phyloP scores from a whole-genome alignment of 1,140 invertebrate species.

The Drosophila mayri region DNA sequence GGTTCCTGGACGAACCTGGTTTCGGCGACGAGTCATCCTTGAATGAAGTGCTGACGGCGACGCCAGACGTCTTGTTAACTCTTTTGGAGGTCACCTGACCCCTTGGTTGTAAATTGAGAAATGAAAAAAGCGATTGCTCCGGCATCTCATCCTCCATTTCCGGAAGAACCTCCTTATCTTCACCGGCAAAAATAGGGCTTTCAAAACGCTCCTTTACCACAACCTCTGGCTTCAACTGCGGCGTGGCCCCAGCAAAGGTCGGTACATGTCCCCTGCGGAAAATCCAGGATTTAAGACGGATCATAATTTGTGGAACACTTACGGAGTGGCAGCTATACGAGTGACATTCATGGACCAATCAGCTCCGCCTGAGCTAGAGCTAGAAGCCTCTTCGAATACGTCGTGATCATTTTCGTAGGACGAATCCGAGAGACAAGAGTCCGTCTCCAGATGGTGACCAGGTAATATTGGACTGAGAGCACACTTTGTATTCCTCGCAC shows the following conservation, averaged over 20 bases:
- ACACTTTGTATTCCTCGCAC: background rate
- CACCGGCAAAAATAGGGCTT: too few relatives aligned
- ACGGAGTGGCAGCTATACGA: slow-evolving; percentile 35
- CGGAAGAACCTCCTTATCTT: too few relatives aligned
- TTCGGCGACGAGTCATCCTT: background rate
- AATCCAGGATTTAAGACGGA: background rate
- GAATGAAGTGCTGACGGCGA: background rate
- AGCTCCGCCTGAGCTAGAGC: slow-evolving; percentile 22
- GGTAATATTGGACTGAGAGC: background rate
- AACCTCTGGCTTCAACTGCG: background rate
- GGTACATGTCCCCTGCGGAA: slow-evolving; percentile 1
- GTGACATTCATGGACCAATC: slow-evolving; percentile 54
- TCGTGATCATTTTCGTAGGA: background rate
- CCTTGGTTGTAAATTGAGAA: background rate
- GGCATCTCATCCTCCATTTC: background rate
- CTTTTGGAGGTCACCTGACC: background rate
- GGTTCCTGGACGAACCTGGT: background rate
- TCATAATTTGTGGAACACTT: background rate
- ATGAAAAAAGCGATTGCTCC: background rate
- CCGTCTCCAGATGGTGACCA: background rate
- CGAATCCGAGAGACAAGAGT: background rate
- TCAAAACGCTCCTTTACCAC: background rate
- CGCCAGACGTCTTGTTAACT: background rate
- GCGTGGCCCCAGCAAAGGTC: background rate
- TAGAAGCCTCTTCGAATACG: background rate